Evolutionary conservation across 1,140 invertebrate species (phyloP).

Genomic region (Eubasilissa regina): DNA sequence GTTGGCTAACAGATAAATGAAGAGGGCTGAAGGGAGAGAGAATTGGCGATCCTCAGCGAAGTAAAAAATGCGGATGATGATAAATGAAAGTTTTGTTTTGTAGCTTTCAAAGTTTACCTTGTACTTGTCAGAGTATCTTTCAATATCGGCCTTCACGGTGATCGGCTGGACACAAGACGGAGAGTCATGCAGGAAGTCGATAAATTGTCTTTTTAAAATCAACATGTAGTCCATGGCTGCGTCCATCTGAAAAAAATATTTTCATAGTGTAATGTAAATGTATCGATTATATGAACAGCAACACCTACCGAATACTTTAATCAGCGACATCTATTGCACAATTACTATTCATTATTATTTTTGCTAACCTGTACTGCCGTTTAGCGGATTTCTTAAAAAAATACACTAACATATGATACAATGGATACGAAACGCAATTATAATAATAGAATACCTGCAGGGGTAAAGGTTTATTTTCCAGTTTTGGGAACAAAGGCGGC

Average conservation of each 20-base stretch:
- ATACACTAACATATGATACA: no score
- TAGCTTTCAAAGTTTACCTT: conserved; percentile 71
- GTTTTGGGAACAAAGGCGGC: conserved; percentile 70
- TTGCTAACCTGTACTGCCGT: no score
- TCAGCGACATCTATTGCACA: no score
- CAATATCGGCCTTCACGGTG: conserved; percentile 66
- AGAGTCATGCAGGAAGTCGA: conserved; percentile 70
- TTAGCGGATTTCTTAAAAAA: no score
- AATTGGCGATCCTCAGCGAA: no score
- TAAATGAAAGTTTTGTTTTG: conserved; percentile 60
- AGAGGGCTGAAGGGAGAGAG: no score
- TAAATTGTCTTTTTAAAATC: conserved; percentile 70
- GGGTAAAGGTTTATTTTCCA: conserved; percentile 68
- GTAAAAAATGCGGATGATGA: no score
- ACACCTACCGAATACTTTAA: no score
- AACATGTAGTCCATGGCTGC: conserved; percentile 71
- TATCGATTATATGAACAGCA: no score
- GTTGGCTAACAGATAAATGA: no score
- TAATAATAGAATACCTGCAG: conserved; percentile 55
- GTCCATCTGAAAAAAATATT: conserved; percentile 60
- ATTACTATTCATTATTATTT: no score
- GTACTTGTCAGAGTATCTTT: conserved; percentile 72
- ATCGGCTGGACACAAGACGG: conserved; percentile 68
- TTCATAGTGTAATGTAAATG: no score
- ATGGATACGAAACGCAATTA: not conserved